Conservation (phyloP, 2,888 invertebrate genomes). For the Ditula angustiorana region DNA sequence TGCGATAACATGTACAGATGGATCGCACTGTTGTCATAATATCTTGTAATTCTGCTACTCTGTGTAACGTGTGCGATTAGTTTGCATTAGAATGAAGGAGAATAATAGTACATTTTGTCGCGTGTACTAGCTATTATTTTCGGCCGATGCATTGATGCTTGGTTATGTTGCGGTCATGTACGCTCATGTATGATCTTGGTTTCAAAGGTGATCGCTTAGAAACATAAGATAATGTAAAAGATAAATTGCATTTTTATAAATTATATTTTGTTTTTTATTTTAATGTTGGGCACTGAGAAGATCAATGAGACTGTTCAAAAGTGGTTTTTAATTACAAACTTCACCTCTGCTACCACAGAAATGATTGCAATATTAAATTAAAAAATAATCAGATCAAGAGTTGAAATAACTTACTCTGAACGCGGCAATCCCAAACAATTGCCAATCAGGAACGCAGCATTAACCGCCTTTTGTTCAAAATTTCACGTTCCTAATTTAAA, state of each 20-base stretch:
- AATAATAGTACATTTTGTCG: too few species aligned
- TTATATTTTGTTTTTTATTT: too few species aligned
- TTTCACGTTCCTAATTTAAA: constrained; percentile 12
- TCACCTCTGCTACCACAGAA: not conserved
- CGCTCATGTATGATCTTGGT: too few species aligned
- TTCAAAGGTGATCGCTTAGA: too few species aligned
- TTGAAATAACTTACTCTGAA: constrained; percentile 2
- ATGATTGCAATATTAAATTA: not conserved
- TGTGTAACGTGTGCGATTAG: not conserved
- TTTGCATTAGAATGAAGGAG: not conserved
- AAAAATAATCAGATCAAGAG: not conserved
- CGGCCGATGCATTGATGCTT: too few species aligned
- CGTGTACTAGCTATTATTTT: too few species aligned
- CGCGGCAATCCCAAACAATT: constrained; percentile 12
- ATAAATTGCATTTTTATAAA: too few species aligned
- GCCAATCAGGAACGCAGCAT: constrained; percentile 16
- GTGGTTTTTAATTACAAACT: too few species aligned
- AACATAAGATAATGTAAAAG: too few species aligned
- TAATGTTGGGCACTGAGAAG: too few species aligned
- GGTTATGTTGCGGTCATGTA: too few species aligned
- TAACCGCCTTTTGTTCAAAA: constrained; percentile 12
- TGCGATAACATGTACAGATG: constrained; percentile 18
- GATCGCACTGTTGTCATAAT: constrained; percentile 8
- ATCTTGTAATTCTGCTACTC: constrained; percentile 1
- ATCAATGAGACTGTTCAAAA: too few species aligned